Evolutionary conservation across 2,797 vertebrate species (phyloP), one percentile per base, ranked within the genome.

Genomic region (Leptoclinus maculatus): DNA sequence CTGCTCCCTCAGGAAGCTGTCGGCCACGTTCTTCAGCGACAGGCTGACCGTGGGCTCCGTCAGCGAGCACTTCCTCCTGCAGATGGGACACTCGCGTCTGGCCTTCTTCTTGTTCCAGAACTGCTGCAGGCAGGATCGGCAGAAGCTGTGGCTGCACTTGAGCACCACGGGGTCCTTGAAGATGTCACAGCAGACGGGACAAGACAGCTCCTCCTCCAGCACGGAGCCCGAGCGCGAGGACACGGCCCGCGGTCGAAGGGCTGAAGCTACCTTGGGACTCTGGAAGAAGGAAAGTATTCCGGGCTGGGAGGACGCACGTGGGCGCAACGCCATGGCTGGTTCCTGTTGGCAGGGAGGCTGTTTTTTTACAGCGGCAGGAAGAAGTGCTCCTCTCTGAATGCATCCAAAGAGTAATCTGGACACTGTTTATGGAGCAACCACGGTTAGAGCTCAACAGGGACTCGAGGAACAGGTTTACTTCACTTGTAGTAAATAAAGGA

Each of bases 121-220:
- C 77, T 93, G 90, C 88, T 93, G 93, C 66, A 96, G 93, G 56
- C 95, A 96, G 64, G 72, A 78, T 7, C 92, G 89, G 87, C 95
- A 96, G 92, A 96, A 95, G 85, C 95, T 96, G 94, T 96, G 95
- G 91, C 93, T 96, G 89, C 95, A 96, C 79, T 96, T 94, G 3
- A 96, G 95, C 66, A 96, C 95, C 65, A 96, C 95, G 0, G 95
- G 95, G 10, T 96, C 94, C 45, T 72, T 87, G 83, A 96, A 96
- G 74, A 96, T 95, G 78, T 96, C 95, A 2, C 94, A 96, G 91
- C 95, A 96, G 45, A 96, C 73, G 0, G 95, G 89, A 78, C 95
- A 96, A 0, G 95, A 94, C 39, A 96, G 89, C 68, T 96, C 95
- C 2, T 96, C 94, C 75, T 95, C 95, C 74, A 96, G 90, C 76